Conservation (phyloP, 1,140 invertebrate species). For the Procambarus virginalis region DNA sequence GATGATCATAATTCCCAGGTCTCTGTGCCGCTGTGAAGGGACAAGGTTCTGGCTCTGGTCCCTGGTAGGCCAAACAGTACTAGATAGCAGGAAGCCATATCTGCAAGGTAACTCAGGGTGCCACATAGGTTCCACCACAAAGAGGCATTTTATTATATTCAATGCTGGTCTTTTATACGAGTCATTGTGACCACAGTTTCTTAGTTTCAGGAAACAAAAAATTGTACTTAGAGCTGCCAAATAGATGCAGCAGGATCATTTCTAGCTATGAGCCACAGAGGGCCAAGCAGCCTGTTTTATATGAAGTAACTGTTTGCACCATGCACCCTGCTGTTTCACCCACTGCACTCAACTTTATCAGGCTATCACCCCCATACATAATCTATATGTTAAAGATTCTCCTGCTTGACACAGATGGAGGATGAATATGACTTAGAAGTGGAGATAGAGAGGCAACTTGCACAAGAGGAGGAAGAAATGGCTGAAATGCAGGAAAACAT, state of each 20-base stretch:
- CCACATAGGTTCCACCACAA: too few species aligned
- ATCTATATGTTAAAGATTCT: neutral
- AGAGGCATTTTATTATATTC: too few species aligned
- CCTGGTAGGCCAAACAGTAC: too few species aligned
- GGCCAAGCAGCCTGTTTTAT: neutral
- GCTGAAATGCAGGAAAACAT: constrained; percentile 70
- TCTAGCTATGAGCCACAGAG: neutral
- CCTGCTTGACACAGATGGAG: constrained; percentile 71
- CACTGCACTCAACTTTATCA: neutral
- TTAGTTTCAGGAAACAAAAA: neutral
- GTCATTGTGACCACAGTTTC: neutral
- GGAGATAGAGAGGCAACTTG: constrained; percentile 73
- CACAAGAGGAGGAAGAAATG: constrained; percentile 72
- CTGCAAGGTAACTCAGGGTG: too few species aligned
- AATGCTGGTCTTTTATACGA: neutral
- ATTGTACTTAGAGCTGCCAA: neutral
- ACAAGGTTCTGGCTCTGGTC: too few species aligned
- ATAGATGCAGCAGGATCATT: neutral
- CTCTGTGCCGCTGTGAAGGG: too few species aligned
- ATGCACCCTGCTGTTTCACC: neutral
- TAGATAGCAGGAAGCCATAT: too few species aligned
- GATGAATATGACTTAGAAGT: constrained; percentile 74
- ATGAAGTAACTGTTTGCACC: neutral
- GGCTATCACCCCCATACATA: neutral
- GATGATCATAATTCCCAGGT: too few species aligned